Conservation (phyloP, 2,888 invertebrate species). For the Drosophila tanythrix region DNA sequence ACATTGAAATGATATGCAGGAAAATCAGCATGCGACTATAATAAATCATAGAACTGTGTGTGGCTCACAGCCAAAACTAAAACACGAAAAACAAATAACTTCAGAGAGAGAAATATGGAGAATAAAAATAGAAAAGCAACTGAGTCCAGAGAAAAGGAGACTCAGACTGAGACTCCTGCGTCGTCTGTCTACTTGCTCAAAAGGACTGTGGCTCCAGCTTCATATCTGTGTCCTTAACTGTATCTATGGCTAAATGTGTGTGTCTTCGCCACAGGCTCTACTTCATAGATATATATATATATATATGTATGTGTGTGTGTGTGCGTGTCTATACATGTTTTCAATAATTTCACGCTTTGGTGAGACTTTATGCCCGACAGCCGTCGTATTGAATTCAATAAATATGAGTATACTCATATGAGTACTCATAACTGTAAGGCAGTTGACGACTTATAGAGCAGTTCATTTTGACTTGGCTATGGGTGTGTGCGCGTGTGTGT, state of each 20-base stretch:
- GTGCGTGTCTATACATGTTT: slow-evolving; percentile 29
- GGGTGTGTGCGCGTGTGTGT: slow-evolving; percentile 2
- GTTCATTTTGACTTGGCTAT: slow-evolving; percentile 57
- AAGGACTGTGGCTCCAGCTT: slow-evolving; percentile 10
- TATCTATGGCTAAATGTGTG: slow-evolving; percentile 6
- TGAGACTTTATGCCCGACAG: slow-evolving; percentile 62
- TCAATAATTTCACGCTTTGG: slow-evolving; percentile 80
- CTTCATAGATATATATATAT: slow-evolving; percentile 20
- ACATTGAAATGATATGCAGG: slow-evolving; percentile 35
- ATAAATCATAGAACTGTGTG: slow-evolving; percentile 70
- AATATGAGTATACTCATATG: slow-evolving; percentile 50
- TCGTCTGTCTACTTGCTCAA: slow-evolving; percentile 43
- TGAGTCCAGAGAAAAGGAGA: slow-evolving; percentile 13
- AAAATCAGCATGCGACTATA: slow-evolving; percentile 78
- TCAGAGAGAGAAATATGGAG: not conserved
- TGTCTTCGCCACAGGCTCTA: slow-evolving; percentile 19
- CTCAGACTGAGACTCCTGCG: not conserved
- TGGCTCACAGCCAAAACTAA: slow-evolving; percentile 57
- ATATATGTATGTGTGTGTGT: not conserved
- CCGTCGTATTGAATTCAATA: slow-evolving; percentile 76
- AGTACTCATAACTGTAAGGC: slow-evolving; percentile 55
- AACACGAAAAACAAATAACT: slow-evolving; percentile 19
- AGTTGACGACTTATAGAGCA: slow-evolving; percentile 62
- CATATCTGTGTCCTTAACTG: slow-evolving; percentile 10
- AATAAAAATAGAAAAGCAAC: slow-evolving; percentile 18